Evolutionary conservation across 1,140 invertebrate genomes (phyloP).

Genomic region (Temnothorax curvispinosus): DNA sequence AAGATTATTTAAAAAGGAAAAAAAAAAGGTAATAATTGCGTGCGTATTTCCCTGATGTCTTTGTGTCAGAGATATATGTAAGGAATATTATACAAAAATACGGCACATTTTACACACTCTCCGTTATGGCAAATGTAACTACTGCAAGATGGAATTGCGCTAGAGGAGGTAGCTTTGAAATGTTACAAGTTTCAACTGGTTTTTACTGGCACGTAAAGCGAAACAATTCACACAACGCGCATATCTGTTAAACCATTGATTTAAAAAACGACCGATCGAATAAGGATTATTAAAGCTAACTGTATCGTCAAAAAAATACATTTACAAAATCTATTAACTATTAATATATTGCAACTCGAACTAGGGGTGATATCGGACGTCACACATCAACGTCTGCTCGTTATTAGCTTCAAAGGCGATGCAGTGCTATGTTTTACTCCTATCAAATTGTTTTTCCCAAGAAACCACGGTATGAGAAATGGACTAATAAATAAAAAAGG

Average conservation of each 20-base stretch:
- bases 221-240: slow-evolving; percentile 61
- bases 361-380: slow-evolving; percentile 56
- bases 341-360: slow-evolving; percentile 40
- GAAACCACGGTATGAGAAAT: neutral
- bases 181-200: slow-evolving; percentile 11
- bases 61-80: neutral
- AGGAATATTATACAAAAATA: neutral
- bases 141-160: neutral
- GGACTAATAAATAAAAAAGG: neutral
- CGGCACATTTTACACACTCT: slow-evolving; percentile 9
- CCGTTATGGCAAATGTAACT: neutral
- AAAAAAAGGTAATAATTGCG: neutral
- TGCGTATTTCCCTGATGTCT: neutral
- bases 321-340: slow-evolving; percentile 36
- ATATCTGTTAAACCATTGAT: slow-evolving; percentile 68
- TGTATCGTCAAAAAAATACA: slow-evolving; percentile 36
- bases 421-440: slow-evolving; percentile 78
- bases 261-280: slow-evolving; percentile 42
- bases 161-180: neutral
- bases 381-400: slow-evolving; percentile 62
- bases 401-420: slow-evolving; percentile 66
- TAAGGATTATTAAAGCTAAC: slow-evolving; percentile 61
- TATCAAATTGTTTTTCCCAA: neutral
- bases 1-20: neutral
- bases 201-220: slow-evolving; percentile 1